phyloP scores from a whole-genome alignment of 2,797 vertebrate species.

The Bryconaethiops microstoma region DNA sequence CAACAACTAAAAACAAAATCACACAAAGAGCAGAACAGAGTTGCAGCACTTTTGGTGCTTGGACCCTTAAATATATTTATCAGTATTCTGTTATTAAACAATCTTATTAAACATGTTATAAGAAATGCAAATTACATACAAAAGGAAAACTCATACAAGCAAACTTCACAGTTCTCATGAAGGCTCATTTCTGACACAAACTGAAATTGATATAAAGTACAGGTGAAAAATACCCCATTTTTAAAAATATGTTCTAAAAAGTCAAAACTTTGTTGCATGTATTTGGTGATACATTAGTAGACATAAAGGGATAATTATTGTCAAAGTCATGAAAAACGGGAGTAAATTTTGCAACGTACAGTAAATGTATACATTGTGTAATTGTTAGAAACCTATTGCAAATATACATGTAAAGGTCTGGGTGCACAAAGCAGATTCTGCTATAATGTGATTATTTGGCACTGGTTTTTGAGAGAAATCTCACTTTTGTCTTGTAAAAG shows the following conservation, averaged over 20 bases:
- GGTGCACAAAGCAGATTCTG: background rate
- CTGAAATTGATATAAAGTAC: conserved; percentile 13
- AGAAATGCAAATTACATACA: conserved; percentile 1
- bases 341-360: background rate
- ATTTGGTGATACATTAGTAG: conserved; percentile 6
- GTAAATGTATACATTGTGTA: background rate
- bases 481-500: background rate
- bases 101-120: conserved; percentile 24
- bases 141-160: background rate
- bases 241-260: conserved; percentile 8
- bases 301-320: background rate
- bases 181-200: conserved; percentile 23
- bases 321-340: background rate
- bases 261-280: background rate
- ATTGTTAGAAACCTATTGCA: background rate
- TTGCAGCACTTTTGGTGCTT: background rate
- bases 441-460: conserved; percentile 11
- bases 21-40: background rate
- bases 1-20: background rate
- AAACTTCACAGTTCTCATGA: conserved; percentile 22
- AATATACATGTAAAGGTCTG: background rate
- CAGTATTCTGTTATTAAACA: conserved; percentile 37
- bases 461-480: background rate
- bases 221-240: conserved; percentile 19
- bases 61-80: conserved; percentile 28